Percentiles rank a stretch among this genome's conserved stretches.
phyloP scores from a whole-genome alignment of 2,888 invertebrate species.

The Charanyca ferruginea region DNA sequence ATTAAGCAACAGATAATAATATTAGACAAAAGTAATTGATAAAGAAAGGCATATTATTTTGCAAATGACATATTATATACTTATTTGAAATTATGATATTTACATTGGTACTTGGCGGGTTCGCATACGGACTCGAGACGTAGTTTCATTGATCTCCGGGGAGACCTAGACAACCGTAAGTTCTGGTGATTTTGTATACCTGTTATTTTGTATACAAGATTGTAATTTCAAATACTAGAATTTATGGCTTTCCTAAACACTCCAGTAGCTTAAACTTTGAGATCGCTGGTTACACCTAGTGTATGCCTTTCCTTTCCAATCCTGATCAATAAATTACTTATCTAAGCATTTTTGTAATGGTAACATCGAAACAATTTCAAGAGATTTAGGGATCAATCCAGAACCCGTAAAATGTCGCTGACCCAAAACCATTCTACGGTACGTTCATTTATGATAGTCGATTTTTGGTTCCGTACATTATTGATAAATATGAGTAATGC shows the following conservation, averaged over 20 bases:
- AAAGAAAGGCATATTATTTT: too few species aligned
- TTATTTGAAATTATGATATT: neutral
- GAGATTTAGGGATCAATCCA: constrained; percentile 15
- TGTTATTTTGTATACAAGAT: neutral
- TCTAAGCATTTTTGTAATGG: constrained; percentile 14
- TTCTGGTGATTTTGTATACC: neutral
- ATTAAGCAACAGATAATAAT: too few species aligned
- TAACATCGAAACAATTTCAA: constrained; percentile 13
- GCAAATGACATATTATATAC: neutral
- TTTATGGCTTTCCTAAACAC: neutral
- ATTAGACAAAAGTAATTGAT: too few species aligned
- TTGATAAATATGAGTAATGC: too few species aligned
- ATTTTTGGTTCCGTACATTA: constrained; percentile 8
- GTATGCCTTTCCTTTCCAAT: neutral
- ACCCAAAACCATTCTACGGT: constrained; percentile 35
- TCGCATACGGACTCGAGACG: neutral
- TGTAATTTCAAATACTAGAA: neutral
- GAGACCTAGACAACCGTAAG: neutral
- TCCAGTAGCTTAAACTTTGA: neutral
- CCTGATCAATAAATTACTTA: constrained; percentile 1
- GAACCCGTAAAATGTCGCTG: constrained; percentile 24
- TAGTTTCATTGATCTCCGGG: neutral
- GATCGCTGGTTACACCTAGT: neutral
- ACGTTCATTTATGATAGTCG: constrained; percentile 22
- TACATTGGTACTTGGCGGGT: too few species aligned